A percentile compares a stretch with the other conserved stretches of the same genome.
Evolutionary conservation across 1,140 invertebrate genomes (phyloP).

Genomic region (Colletes latitarsis): DNA sequence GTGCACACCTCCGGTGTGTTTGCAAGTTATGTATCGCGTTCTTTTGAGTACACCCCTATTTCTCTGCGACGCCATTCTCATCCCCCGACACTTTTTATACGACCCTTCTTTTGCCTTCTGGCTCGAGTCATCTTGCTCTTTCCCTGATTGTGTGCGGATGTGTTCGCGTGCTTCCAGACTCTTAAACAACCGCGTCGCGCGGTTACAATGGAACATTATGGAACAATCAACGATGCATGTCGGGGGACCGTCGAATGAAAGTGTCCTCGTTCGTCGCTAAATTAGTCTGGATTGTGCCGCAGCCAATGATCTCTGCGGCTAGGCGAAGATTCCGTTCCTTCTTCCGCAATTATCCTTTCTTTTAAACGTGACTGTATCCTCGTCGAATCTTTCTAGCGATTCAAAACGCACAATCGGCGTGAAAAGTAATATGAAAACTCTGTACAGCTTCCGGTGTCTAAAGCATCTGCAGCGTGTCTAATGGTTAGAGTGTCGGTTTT

Average conservation of each 20-base stretch:
- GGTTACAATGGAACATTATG: conserved; percentile 50
- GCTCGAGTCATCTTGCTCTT: conserved; percentile 41
- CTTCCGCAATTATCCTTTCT: background rate
- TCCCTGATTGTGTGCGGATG: conserved; percentile 45
- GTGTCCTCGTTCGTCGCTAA: conserved; percentile 7
- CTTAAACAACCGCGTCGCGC: conserved; percentile 45
- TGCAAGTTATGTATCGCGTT: conserved; percentile 39
- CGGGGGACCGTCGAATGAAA: conserved; percentile 6
- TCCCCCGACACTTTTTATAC: conserved; percentile 23
- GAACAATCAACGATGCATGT: conserved; percentile 38
- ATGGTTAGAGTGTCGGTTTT: too few species aligned
- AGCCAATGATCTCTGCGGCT: conserved; percentile 8
- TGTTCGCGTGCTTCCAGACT: conserved; percentile 39
- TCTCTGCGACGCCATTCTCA: conserved; percentile 28
- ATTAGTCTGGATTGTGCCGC: conserved; percentile 22
- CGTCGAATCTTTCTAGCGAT: too few species aligned
- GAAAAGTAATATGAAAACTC: too few species aligned
- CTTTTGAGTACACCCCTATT: conserved; percentile 28
- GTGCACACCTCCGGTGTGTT: conserved; percentile 11
- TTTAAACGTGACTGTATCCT: too few species aligned
- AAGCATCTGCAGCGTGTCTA: too few species aligned
- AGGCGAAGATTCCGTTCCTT: background rate
- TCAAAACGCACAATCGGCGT: too few species aligned
- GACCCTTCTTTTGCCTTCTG: background rate
- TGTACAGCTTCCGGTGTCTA: too few species aligned